A percentile compares a stretch with the other conserved stretches of the same genome.
phyloP scores from a whole-genome alignment of 2,113 vertebrate genomes.

The Egretta garzetta region DNA sequence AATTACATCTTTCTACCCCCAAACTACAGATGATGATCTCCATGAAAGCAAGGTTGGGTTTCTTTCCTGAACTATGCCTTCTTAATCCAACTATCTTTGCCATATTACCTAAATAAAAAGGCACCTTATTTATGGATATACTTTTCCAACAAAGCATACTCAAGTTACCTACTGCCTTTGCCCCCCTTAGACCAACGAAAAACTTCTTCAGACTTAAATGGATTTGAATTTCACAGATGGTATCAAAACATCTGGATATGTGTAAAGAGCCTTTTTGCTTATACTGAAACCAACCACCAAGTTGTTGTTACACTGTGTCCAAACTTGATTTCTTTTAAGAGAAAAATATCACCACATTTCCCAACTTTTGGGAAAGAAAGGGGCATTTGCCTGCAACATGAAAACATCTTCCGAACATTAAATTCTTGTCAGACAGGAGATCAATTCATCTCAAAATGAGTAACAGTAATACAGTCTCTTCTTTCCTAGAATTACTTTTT shows the following conservation, averaged over 20 bases:
- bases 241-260: background rate
- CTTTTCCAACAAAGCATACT: background rate
- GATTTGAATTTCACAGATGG: background rate
- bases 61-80: background rate
- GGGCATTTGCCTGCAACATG: background rate
- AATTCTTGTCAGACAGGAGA: background rate
- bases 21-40: background rate
- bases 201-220: background rate
- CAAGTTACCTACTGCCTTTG: background rate
- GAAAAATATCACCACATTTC: background rate
- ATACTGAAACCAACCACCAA: background rate
- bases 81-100: background rate
- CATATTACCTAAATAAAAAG: background rate
- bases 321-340: background rate
- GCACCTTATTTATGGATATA: background rate
- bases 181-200: background rate
- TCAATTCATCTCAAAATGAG: background rate
- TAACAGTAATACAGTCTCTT: background rate
- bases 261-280: background rate
- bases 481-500: background rate
- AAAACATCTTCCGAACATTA: background rate
- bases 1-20: background rate
- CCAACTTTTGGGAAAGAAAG: background rate
- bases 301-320: background rate
- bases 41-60: rapidly evolving